Base-by-base conservation (phyloP, 2,888 invertebrate genomes). In the Drosophila robusta region DNA sequence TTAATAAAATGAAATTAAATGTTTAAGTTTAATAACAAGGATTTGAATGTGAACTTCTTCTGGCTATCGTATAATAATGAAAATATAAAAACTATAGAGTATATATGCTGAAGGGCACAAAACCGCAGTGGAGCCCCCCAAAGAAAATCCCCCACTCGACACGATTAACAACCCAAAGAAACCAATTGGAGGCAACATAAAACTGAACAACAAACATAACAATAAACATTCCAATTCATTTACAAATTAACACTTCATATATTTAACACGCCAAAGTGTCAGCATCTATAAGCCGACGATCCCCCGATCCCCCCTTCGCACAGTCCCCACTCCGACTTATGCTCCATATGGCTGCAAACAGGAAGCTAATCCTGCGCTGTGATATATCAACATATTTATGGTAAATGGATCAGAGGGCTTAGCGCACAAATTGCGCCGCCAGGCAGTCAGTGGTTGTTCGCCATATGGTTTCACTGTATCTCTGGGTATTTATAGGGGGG, bases 331-430 rank as follows among this genome's bases (percentile, higher is more conserved):
- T 29, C 49, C 24, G 36, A n/a, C 36, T 26, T 22, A 11, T 14
- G 42, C 72, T 84, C 89, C 89, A 89, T 88, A 89, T 89, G 89
- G 89, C 24, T 73, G 76, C 89, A 78, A 73, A 78, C 89, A 81
- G 78, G 78, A 72, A 76, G 84, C 87, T 89, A 89, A 89, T 89
- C 87, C 89, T 82, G 73, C 81, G 75, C 90, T 84, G 78, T 80
- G 87, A 88, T 87, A 90, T 88, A 84, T 87, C 86, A 86, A 87
- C 86, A 86, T 85, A 86, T 86, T 86, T 88, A 87, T 87, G 81
- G 84, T 87, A 81, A 82, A 84, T 75, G 87, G 87, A 88, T 89
- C 81, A 86, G 70, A 67, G 79, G 86, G 80, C 76, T 86, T 80
- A 85, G 58, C 70, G 55, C 38, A 61, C 66, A 52, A 70, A 64